A percentile compares a stretch with the other conserved stretches of the same genome.
These are phyloP conservation scores for Plagiodera versicolora DNA, from an alignment of 2,888 invertebrate genomes.

Conservation along the genomic window DNA sequence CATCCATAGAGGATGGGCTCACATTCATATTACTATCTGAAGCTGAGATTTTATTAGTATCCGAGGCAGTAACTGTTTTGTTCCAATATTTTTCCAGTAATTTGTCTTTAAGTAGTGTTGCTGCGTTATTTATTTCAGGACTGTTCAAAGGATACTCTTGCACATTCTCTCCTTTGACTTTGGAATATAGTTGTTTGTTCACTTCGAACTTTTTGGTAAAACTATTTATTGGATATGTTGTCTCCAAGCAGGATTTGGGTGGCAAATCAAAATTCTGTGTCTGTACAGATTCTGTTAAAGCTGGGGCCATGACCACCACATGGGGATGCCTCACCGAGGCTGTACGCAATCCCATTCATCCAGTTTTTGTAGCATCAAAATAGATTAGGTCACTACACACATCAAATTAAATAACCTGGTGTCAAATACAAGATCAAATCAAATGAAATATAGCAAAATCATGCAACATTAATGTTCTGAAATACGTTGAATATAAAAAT, in stretches of 20 bases:
- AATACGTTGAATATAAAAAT: slow-evolving; percentile 22
- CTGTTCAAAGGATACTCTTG: slow-evolving; percentile 32
- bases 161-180: slow-evolving; percentile 27
- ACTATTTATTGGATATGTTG: slow-evolving; percentile 45
- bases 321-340: slow-evolving; percentile 61
- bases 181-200: slow-evolving; percentile 31
- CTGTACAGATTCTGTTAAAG: slow-evolving; percentile 76
- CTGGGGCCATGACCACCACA: slow-evolving; percentile 90
- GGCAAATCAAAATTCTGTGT: slow-evolving; percentile 56
- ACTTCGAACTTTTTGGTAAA: slow-evolving; percentile 40
- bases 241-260: slow-evolving; percentile 44
- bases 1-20: slow-evolving; percentile 61
- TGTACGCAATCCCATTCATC: slow-evolving; percentile 58
- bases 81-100: slow-evolving; percentile 39
- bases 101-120: slow-evolving; percentile 37
- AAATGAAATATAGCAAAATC: slow-evolving; percentile 29
- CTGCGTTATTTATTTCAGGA: slow-evolving; percentile 30
- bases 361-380: slow-evolving; percentile 48
- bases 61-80: slow-evolving; percentile 44
- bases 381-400: slow-evolving; percentile 40
- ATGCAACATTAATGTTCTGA: slow-evolving; percentile 26
- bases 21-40: slow-evolving; percentile 55
- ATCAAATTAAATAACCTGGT: slow-evolving; percentile 30
- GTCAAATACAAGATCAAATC: slow-evolving; percentile 38
- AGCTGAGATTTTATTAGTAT: slow-evolving; percentile 33